A percentile compares a stretch with the other conserved stretches of the same genome.
phyloP scores from a whole-genome alignment of 2,113 vertebrate genomes.

The Entelurus aequoreus region DNA sequence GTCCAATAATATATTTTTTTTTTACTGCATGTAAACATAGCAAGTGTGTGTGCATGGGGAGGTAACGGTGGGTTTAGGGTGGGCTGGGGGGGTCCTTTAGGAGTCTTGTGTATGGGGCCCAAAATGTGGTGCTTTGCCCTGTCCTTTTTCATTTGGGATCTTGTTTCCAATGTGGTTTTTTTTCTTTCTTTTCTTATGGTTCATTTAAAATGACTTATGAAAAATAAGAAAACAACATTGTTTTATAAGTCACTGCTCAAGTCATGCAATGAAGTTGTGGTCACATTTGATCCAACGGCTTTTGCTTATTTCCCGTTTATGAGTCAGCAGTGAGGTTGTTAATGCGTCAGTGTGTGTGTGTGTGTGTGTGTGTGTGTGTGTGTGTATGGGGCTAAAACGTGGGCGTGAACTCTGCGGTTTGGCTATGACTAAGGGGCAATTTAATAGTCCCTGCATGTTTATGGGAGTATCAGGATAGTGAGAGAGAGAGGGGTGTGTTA shows the following conservation, averaged over 20 bases:
- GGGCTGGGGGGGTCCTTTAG: too few relatives aligned
- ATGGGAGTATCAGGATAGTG: slow-evolving; percentile 6
- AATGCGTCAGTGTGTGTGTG: slow-evolving; percentile 35
- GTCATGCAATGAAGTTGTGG: slow-evolving; percentile 14
- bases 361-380: slow-evolving; percentile 29
- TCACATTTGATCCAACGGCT: slow-evolving; percentile 26
- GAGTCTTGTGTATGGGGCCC: too few relatives aligned
- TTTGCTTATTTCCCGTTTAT: slow-evolving; percentile 30
- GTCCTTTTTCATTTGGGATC: slow-evolving; percentile 15
- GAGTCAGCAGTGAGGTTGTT: slow-evolving; percentile 32
- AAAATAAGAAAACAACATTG: slow-evolving; percentile 33
- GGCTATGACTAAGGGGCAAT: slow-evolving; percentile 39
- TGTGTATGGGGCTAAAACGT: slow-evolving; percentile 22
- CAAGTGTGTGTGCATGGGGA: too few relatives aligned
- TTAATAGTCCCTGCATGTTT: slow-evolving; percentile 20
- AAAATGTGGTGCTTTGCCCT: too few relatives aligned
- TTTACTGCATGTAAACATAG: too few relatives aligned
- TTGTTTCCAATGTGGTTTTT: background rate
- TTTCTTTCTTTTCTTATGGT: slow-evolving; percentile 30
- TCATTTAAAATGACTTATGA: background rate
- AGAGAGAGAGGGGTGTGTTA: slow-evolving; percentile 33
- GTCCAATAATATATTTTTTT: too few relatives aligned
- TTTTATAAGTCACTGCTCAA: slow-evolving; percentile 9
- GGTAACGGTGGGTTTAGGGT: too few relatives aligned
- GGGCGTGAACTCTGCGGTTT: slow-evolving; percentile 24